Base-by-base conservation (phyloP, 1,140 invertebrate genomes). In the Oppia nitens region DNA sequence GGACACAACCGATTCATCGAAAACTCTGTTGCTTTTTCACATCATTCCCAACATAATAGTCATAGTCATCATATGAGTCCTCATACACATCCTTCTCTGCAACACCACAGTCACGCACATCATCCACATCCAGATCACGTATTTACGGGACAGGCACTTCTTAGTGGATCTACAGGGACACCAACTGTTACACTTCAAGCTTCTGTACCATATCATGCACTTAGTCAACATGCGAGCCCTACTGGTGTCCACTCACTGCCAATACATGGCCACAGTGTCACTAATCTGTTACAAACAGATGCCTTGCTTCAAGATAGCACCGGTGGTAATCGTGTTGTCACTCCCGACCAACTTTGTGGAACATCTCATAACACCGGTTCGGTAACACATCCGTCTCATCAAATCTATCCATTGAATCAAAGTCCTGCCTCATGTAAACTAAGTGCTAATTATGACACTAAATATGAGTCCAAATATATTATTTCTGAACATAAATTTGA, bases 121-220 rank as follows among this genome's bases (percentile, higher is more conserved):
- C 53, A 26, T n/a, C 53, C 49, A 50, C 49, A 20, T 21, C 49
- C 49, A 50, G 49, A 25, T 28, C 21, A 54, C 53, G 53, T 17
- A n/a, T n/a, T 29, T 25, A 21, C n/a, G 3, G 24, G 17, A 54
- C 12, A 14, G 11, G n/a, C 53, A 21, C 6, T 20, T 26, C 20
- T 26, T 6, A 50, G 49, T 50, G 49, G 20, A 6, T 20, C 49
- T 6, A 25, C 17, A 21, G n/a, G 28, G 27, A 11, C 24, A 25
- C 4, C 53, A n/a, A n/a, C n/a, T 11, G 21, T 12, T 26, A 12
- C 27, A 9, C 3, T n/a, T 26, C 53, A 26, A 20, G n/a, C 21
- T 54, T 54, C 53, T 9, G 32, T 40, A 9, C 32, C 6, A 17
- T 40, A 9, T 17, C 32, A 40, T 40, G 6, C 32, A 17, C 17